Percentiles rank a stretch among this genome's conserved stretches.
phyloP scores from a whole-genome alignment of 37 sponge, comb jelly and placozoan genomes.

The Cliona cf. orientalis region DNA sequence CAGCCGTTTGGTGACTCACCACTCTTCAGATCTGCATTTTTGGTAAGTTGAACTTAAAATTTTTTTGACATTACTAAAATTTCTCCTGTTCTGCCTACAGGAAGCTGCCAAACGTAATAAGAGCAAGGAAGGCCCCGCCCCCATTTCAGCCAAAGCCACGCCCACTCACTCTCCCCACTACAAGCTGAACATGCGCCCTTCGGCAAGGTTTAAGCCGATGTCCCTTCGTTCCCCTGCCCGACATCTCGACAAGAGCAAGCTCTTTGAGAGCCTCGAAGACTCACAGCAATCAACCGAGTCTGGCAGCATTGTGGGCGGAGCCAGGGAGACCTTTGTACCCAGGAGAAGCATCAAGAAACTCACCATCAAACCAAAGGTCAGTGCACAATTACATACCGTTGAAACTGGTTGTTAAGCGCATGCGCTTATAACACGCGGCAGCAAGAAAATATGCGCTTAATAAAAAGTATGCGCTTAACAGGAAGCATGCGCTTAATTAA shows the following conservation, averaged over 20 bases:
- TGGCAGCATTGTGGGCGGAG: not conserved
- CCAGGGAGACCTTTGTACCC: conserved; percentile 66
- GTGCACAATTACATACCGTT: no score
- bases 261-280: conserved; percentile 81
- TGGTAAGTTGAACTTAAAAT: conserved; percentile 50
- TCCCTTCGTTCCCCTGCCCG: conserved; percentile 57
- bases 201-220: conserved; percentile 51
- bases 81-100: conserved; percentile 22
- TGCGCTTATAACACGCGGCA: no score
- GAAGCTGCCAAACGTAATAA: conserved; percentile 49
- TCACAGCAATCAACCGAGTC: not conserved
- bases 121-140: conserved; percentile 22
- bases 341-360: conserved; percentile 78
- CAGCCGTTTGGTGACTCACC: conserved; percentile 95
- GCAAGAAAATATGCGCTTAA: no score
- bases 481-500: no score
- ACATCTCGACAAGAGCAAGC: conserved; percentile 40
- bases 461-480: no score
- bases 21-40: conserved; percentile 81
- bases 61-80: no score
- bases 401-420: no score
- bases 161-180: conserved; percentile 68
- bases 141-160: conserved; percentile 29
- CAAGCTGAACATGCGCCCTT: conserved; percentile 61
- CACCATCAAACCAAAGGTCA: conserved; percentile 54